These are phyloP conservation scores for Mustela nigripes DNA, from an alignment of 2,113 vertebrate genomes.

Conservation along the genomic window DNA sequence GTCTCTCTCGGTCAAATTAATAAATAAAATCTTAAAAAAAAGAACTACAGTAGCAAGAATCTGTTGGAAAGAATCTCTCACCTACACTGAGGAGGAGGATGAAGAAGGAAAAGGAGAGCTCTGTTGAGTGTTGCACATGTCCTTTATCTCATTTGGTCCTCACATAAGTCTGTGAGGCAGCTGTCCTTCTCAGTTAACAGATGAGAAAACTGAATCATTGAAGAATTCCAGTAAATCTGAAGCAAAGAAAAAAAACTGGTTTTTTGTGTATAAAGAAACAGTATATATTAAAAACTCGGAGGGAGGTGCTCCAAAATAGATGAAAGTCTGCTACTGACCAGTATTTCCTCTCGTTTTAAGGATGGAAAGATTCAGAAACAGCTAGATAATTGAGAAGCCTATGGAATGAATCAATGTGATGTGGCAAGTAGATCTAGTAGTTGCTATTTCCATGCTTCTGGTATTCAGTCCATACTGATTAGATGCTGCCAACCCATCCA, in stretches of 20 bases:
- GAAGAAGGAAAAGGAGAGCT: background rate
- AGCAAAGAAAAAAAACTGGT: constrained; percentile 17
- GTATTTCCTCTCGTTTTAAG: background rate
- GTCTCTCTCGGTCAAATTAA: no score
- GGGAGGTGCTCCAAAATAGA: background rate
- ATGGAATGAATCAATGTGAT: background rate
- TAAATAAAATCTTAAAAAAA: no score
- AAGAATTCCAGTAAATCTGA: constrained; percentile 8
- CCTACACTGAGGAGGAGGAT: background rate
- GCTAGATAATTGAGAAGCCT: background rate
- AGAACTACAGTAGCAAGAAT: background rate
- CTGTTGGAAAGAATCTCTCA: background rate
- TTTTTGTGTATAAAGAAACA: background rate
- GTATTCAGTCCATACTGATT: background rate
- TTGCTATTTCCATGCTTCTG: background rate
- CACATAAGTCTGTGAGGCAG: background rate
- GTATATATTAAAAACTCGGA: background rate
- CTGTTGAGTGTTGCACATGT: background rate
- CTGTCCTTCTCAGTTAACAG: background rate
- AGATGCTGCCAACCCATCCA: background rate
- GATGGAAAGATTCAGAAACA: background rate
- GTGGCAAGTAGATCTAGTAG: background rate
- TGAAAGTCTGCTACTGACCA: background rate
- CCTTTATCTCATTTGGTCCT: background rate
- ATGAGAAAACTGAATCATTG: constrained; percentile 10